phyloP scores from a whole-genome alignment of 2,113 vertebrate genomes.

The Brevimyrus niger region DNA sequence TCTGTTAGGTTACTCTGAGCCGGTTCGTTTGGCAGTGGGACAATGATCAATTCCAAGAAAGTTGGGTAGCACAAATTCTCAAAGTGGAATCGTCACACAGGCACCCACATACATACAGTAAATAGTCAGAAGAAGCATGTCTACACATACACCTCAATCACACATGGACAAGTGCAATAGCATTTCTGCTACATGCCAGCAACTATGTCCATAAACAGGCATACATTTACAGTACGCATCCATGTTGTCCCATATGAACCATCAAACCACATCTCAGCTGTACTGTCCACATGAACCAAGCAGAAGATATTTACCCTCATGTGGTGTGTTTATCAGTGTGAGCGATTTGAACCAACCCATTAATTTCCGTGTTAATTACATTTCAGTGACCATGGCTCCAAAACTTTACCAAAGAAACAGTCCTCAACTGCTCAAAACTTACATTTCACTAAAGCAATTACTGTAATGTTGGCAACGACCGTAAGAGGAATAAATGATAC shows the following conservation, averaged over 20 bases:
- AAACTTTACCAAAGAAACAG: slow-evolving; percentile 45
- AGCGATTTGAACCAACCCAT: slow-evolving; percentile 40
- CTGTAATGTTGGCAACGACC: slow-evolving; percentile 30
- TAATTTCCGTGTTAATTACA: slow-evolving; percentile 48
- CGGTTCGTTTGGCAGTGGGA: too few species aligned
- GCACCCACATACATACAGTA: background rate
- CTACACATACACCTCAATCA: background rate
- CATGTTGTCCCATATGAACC: slow-evolving; percentile 26
- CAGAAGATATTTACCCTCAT: slow-evolving; percentile 52
- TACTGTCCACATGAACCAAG: slow-evolving; percentile 31
- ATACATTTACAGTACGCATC: slow-evolving; percentile 20
- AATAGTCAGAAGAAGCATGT: background rate
- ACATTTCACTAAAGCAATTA: slow-evolving; percentile 41
- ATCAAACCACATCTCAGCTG: slow-evolving; percentile 45
- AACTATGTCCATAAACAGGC: slow-evolving; percentile 9
- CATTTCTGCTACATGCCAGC: background rate
- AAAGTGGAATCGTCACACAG: background rate
- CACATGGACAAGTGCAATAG: background rate
- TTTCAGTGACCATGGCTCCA: slow-evolving; percentile 34
- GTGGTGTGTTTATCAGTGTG: slow-evolving; percentile 48
- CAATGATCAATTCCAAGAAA: too few species aligned
- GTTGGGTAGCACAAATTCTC: background rate
- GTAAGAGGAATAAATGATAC: slow-evolving; percentile 40
- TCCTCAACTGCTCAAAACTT: slow-evolving; percentile 44
- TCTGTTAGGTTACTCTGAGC: too few species aligned